Conservation (phyloP, 2,797 vertebrate species). For the Gadopsis bispinosus region DNA sequence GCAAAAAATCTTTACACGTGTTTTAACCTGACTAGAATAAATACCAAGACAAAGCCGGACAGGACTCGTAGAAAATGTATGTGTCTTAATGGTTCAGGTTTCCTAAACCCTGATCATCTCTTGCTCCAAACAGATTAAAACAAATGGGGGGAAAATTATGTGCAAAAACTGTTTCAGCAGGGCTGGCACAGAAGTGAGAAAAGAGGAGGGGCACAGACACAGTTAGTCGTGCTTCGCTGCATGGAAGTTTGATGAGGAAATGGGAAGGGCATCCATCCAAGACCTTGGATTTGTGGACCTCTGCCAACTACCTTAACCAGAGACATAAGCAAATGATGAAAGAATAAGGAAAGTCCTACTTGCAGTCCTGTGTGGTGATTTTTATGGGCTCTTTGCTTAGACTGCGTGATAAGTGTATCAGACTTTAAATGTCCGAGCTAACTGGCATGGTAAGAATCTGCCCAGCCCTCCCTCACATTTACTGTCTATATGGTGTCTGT, state of each 20-base stretch:
- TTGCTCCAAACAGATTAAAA: constrained; percentile 35
- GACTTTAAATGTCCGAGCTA: constrained; percentile 39
- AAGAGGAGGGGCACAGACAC: constrained; percentile 27
- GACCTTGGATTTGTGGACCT: constrained; percentile 54
- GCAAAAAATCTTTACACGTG: constrained; percentile 44
- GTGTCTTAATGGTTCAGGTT: constrained; percentile 37
- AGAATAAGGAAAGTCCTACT: constrained; percentile 42
- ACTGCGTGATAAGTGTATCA: constrained; percentile 59
- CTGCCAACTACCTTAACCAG: constrained; percentile 49
- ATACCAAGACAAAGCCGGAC: not conserved
- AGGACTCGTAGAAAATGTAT: not conserved
- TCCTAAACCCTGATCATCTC: constrained; percentile 39
- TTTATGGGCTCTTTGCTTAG: constrained; percentile 56
- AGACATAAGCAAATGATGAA: constrained; percentile 52
- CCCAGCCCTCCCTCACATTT: constrained; percentile 5
- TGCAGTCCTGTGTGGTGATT: constrained; percentile 46
- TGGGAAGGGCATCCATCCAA: constrained; percentile 61
- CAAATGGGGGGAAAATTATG: constrained; percentile 36
- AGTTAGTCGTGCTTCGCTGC: constrained; percentile 42
- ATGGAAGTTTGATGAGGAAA: constrained; percentile 64
- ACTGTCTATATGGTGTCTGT: constrained; percentile 8
- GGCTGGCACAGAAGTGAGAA: constrained; percentile 48
- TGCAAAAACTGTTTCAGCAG: constrained; percentile 39
- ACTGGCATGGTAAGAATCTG: constrained; percentile 41
- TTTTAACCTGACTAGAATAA: constrained; percentile 27